Evolutionary conservation across 2,113 vertebrate genomes (phyloP).

Genomic region (Acinonyx jubatus): DNA sequence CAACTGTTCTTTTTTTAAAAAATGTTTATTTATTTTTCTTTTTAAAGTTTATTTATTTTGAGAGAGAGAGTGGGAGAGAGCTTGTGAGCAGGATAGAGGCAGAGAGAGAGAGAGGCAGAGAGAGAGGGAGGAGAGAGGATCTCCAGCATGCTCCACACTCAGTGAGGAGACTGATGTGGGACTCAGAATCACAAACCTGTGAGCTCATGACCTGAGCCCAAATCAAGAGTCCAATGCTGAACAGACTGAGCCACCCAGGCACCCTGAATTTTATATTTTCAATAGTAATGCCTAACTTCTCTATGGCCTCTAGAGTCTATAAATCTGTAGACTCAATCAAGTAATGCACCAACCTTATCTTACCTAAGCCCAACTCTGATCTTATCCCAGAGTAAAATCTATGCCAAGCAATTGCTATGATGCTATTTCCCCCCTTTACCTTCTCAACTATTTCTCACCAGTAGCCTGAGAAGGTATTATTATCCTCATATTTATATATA

Average conservation of each 20-base stretch:
- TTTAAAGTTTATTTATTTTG: no score
- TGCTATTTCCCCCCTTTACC: neutral
- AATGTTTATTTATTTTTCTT: no score
- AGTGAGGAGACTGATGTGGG: no score
- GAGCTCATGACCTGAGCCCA: no score
- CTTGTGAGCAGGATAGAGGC: no score
- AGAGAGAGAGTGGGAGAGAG: no score
- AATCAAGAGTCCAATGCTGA: no score
- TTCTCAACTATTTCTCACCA: neutral
- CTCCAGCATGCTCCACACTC: no score
- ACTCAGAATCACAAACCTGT: no score
- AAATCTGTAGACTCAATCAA: neutral
- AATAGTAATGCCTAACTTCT: neutral
- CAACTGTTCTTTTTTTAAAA: neutral
- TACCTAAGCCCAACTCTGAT: neutral
- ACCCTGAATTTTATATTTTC: constrained; percentile 11
- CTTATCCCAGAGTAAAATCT: neutral
- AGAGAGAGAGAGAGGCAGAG: no score
- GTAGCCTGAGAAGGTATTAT: neutral
- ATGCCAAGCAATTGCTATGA: neutral
- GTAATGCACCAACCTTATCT: neutral
- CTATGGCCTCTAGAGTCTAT: neutral
- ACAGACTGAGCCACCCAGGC: no score
- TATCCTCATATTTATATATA: neutral
- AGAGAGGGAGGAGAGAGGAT: no score